Evolutionary conservation across 2,888 invertebrate genomes (phyloP).

Genomic region (Ariolimax columbianus): DNA sequence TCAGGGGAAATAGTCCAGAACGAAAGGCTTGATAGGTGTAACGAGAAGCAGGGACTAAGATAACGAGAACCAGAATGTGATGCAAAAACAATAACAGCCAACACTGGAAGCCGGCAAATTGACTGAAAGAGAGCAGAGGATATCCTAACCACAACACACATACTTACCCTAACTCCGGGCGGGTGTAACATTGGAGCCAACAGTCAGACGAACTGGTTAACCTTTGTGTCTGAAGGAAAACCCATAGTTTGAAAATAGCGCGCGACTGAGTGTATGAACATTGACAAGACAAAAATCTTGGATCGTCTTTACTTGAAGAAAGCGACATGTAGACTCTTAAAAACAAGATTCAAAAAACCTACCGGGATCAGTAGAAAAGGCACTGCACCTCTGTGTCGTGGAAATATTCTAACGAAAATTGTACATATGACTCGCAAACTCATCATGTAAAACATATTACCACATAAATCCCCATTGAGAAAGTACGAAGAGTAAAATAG

Average conservation of each 20-base stretch:
- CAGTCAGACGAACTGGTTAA: conserved; percentile 4
- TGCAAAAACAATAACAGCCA: conserved; percentile 3
- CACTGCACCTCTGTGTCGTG: no score
- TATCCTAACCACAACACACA: conserved; percentile 12
- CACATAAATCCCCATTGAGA: no score
- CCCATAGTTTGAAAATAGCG: background rate
- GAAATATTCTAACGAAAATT: no score
- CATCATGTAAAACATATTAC: no score
- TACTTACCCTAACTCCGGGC: background rate
- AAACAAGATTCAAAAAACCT: no score
- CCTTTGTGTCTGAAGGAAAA: background rate
- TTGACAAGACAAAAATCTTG: no score
- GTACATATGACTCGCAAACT: no score
- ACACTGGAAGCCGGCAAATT: background rate
- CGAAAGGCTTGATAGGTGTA: background rate
- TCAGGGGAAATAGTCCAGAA: background rate
- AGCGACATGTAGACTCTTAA: no score
- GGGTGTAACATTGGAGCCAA: background rate
- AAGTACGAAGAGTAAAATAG: no score
- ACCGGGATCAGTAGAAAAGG: no score
- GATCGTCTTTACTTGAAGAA: no score
- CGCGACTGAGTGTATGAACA: background rate
- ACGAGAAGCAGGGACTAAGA: background rate
- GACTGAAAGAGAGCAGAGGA: conserved; percentile 3
- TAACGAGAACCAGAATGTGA: conserved; percentile 1